Evolutionary conservation across 2,888 invertebrate species (phyloP).

Genomic region (Epistrophe eligans): DNA sequence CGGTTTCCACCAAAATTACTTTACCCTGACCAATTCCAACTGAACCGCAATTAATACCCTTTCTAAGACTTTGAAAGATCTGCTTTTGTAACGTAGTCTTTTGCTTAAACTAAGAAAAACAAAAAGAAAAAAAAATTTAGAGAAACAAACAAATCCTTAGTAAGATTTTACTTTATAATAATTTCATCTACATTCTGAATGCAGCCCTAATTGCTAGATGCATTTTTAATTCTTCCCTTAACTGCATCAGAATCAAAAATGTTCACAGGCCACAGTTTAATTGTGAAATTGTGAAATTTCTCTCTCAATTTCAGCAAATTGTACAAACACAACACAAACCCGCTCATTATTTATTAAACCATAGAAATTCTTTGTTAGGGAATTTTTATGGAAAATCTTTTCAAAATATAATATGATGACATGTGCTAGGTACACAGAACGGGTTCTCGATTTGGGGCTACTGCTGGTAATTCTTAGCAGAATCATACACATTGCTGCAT

Average conservation of each 20-base stretch:
- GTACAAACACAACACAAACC: constrained; percentile 60
- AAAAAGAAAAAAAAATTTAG: constrained; percentile 36
- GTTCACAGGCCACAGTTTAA: constrained; percentile 73
- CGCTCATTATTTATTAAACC: constrained; percentile 72
- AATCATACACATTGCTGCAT: constrained; percentile 49
- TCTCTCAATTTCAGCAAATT: constrained; percentile 76
- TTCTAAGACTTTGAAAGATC: constrained; percentile 86
- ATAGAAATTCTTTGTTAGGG: constrained; percentile 74
- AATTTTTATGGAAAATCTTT: constrained; percentile 75
- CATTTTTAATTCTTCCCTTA: constrained; percentile 75
- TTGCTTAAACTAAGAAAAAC: constrained; percentile 85
- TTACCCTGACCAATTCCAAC: constrained; percentile 82
- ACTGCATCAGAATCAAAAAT: constrained; percentile 73
- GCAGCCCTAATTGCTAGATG: constrained; percentile 76
- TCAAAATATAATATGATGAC: constrained; percentile 73
- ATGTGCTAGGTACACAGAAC: constrained; percentile 70
- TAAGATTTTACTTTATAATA: constrained; percentile 51
- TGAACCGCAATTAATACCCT: constrained; percentile 86
- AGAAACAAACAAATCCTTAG: neutral
- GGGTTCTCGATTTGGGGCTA: constrained; percentile 76
- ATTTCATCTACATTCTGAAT: constrained; percentile 66
- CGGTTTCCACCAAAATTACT: constrained; percentile 87
- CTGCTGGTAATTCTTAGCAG: constrained; percentile 77
- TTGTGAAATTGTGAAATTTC: constrained; percentile 75
- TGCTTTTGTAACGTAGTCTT: constrained; percentile 85